Conservation (phyloP, 2,797 vertebrate genomes). For the Anguilla pacifica region DNA sequence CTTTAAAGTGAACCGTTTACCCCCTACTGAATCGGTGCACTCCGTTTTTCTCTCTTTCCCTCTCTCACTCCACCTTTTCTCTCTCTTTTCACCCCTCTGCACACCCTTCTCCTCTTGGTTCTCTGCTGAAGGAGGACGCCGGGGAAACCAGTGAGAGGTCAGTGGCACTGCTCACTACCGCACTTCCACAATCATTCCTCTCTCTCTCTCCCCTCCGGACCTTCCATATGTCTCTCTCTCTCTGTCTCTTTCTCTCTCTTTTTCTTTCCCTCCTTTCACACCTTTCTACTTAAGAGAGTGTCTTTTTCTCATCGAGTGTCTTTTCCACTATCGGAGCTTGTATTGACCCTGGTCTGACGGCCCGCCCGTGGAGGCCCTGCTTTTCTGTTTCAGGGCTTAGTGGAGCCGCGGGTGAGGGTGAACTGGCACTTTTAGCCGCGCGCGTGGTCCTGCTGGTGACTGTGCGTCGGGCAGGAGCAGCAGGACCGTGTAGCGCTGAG, state of each 20-base stretch:
- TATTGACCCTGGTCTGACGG: background rate
- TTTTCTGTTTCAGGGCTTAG: background rate
- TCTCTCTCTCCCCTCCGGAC: slow-evolving; percentile 18
- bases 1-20: background rate
- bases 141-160: slow-evolving; percentile 95
- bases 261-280: background rate
- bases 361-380: background rate
- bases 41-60: slow-evolving; percentile 6
- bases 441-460: background rate
- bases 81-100: slow-evolving; percentile 17
- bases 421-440: background rate
- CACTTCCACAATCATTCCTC: slow-evolving; percentile 32
- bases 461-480: background rate
- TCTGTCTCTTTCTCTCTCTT: background rate
- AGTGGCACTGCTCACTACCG: slow-evolving; percentile 79
- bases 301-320: background rate
- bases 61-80: background rate
- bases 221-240: slow-evolving; percentile 58
- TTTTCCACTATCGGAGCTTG: slow-evolving; percentile 20
- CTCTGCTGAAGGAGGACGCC: slow-evolving; percentile 86
- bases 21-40: background rate
- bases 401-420: too few relatives aligned
- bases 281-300: background rate
- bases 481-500: background rate
- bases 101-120: slow-evolving; percentile 41